phyloP scores from a whole-genome alignment of 23 tunicate species.

The Phallusia fumigata region DNA sequence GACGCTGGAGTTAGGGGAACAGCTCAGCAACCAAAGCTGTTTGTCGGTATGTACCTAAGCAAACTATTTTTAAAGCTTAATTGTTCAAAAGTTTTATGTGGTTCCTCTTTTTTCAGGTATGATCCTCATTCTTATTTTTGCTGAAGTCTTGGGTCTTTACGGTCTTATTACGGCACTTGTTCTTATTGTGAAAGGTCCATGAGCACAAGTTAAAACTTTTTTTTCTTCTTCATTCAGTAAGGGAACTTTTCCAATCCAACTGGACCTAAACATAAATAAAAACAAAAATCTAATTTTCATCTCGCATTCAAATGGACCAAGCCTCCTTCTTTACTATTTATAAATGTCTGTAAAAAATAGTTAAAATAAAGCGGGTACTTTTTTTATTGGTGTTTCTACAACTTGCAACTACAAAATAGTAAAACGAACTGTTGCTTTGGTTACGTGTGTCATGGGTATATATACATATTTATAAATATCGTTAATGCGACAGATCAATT shows the following conservation, averaged over 20 bases:
- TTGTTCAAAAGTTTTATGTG: background rate
- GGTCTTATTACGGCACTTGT: constrained; percentile 98
- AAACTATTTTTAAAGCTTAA: background rate
- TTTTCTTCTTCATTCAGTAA: background rate
- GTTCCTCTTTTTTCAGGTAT: constrained; percentile 51
- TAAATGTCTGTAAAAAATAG: too few relatives aligned
- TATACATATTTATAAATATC: background rate
- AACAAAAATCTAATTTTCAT: too few relatives aligned
- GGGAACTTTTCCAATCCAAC: background rate
- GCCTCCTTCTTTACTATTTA: too few relatives aligned
- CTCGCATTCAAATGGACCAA: too few relatives aligned
- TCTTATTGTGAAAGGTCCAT: constrained; percentile 56
- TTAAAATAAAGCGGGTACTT: too few relatives aligned
- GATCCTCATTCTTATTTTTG: constrained; percentile 98
- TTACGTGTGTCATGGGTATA: background rate
- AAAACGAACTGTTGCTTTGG: too few relatives aligned
- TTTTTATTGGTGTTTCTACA: too few relatives aligned
- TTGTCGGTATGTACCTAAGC: constrained; percentile 75
- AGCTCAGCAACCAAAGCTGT: constrained; percentile 98
- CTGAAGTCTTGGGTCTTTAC: constrained; percentile 98
- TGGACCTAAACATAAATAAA: background rate
- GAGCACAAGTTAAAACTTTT: background rate
- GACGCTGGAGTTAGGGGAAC: constrained; percentile 99
- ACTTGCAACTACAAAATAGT: background rate
- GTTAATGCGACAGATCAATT: constrained; percentile 12